Evolutionary conservation across 2,888 invertebrate species (phyloP), one percentile per base, ranked within the genome.

Genomic region (Eupithecia subfuscata): DNA sequence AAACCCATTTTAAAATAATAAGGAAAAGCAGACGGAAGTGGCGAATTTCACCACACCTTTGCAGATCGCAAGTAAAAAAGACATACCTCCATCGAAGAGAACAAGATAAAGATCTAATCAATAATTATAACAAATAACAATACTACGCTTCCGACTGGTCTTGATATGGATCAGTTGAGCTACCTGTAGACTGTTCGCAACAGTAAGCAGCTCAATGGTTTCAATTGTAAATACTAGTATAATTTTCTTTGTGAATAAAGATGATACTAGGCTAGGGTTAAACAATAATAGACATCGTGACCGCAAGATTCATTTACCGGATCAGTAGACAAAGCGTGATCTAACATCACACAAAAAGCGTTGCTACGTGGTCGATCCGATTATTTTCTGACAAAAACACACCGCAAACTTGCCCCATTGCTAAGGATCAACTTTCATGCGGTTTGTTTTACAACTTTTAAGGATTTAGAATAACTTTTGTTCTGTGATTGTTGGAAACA

Each of bases 371-470:
- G 75, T 77, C 69, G 75, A 52, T 73, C 68, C 75, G 70, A 64
- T 77, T 77, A 74, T 72, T 70, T 72, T 67, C 64, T 70, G 73
- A 73, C 75, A 77, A 75, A 77, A 77, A 77, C 64, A 25, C 70
- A 48, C 73, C 75, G 73, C 77, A 70, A 75, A 77, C 77, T 75
- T 73, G 73, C 56, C 70, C 75, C 75, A 70, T 77, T 64, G 73
- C 63, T 22, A 18, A 70, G 70, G 77, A 77, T 77, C 77, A 77
- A 77, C 77, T 77, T 77, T 75, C 73, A 70, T 77, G 73, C 70
- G 75, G 75, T 75, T 70, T 73, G 73, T 69, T 74, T 69, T 64
- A 68, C 37, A 69, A 69, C 67, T 68, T 74, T 73, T 69, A 73
- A 69, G 69, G 73, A 73, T 73, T 69, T 73, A 25, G 73, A 68